Evolutionary conservation across 2,797 vertebrate genomes (phyloP).

Genomic region (Lacerta bilineata): DNA sequence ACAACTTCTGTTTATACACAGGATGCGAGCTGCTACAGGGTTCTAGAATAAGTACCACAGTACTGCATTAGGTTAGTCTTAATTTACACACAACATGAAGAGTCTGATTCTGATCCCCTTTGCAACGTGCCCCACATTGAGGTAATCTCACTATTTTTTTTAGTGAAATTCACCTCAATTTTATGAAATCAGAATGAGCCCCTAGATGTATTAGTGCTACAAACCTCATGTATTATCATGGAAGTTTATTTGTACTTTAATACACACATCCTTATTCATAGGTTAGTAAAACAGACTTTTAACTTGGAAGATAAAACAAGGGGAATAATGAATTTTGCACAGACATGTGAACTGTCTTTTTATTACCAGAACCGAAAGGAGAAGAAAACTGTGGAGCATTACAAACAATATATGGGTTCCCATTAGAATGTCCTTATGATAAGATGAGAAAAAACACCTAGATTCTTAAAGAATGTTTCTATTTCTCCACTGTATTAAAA

Average conservation of each 20-base stretch:
- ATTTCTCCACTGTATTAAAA: constrained; percentile 1
- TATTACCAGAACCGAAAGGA: constrained; percentile 39
- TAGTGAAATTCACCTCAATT: constrained; percentile 27
- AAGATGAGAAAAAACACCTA: constrained; percentile 22
- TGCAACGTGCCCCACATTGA: background rate
- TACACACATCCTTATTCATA: constrained; percentile 54
- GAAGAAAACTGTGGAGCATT: constrained; percentile 53
- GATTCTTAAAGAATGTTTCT: constrained; percentile 22
- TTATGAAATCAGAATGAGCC: background rate
- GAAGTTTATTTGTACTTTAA: constrained; percentile 63
- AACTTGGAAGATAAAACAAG: constrained; percentile 38
- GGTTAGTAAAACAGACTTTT: constrained; percentile 46
- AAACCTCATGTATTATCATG: constrained; percentile 60
- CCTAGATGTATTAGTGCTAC: constrained; percentile 24
- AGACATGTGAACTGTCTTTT: constrained; percentile 3
- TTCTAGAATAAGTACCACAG: constrained; percentile 72
- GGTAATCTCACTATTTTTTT: background rate
- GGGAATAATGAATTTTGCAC: constrained; percentile 27
- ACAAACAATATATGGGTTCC: constrained; percentile 43
- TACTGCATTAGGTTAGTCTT: constrained; percentile 78
- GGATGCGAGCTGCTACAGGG: constrained; percentile 68
- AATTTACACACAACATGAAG: constrained; percentile 71
- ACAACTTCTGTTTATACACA: constrained; percentile 75
- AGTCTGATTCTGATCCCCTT: constrained; percentile 40
- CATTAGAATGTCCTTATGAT: constrained; percentile 59